Percentiles rank a stretch among this genome's conserved stretches.
Evolutionary conservation across 2,888 invertebrate species (phyloP).

Genomic region (Ennomos erosarius): DNA sequence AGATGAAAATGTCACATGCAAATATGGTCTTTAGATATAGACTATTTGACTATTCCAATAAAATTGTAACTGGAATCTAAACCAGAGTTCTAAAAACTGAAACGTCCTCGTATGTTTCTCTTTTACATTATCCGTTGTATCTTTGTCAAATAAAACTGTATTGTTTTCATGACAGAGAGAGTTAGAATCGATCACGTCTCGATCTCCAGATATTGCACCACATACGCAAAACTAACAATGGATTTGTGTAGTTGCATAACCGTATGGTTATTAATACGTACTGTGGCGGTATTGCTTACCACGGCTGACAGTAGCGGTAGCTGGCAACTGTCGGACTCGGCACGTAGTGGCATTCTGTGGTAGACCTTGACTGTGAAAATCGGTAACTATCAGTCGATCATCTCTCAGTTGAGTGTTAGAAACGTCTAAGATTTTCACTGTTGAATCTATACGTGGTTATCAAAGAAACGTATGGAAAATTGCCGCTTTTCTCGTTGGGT

Average conservation of each 20-base stretch:
- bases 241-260: slow-evolving; percentile 43
- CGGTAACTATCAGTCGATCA: slow-evolving; percentile 2
- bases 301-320: slow-evolving; percentile 14
- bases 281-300: slow-evolving; percentile 40
- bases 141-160: slow-evolving; percentile 8
- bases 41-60: too few relatives aligned
- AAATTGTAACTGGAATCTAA: background rate
- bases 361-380: slow-evolving; percentile 23
- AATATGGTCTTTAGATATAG: too few relatives aligned
- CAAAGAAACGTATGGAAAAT: slow-evolving; percentile 9
- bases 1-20: too few relatives aligned
- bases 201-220: slow-evolving; percentile 27
- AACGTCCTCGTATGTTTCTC: background rate
- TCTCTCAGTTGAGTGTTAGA: background rate
- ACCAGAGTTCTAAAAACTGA: slow-evolving; percentile 28
- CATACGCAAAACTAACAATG: slow-evolving; percentile 34
- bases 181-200: slow-evolving; percentile 35
- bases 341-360: slow-evolving; percentile 28
- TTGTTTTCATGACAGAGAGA: slow-evolving; percentile 35
- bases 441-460: background rate
- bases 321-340: slow-evolving; percentile 26
- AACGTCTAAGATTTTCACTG: background rate
- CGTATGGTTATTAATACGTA: slow-evolving; percentile 33
- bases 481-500: slow-evolving; percentile 1
- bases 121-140: background rate